Evolutionary conservation across 2,888 invertebrate species (phyloP).

Genomic region (Eupithecia pulchellata): DNA sequence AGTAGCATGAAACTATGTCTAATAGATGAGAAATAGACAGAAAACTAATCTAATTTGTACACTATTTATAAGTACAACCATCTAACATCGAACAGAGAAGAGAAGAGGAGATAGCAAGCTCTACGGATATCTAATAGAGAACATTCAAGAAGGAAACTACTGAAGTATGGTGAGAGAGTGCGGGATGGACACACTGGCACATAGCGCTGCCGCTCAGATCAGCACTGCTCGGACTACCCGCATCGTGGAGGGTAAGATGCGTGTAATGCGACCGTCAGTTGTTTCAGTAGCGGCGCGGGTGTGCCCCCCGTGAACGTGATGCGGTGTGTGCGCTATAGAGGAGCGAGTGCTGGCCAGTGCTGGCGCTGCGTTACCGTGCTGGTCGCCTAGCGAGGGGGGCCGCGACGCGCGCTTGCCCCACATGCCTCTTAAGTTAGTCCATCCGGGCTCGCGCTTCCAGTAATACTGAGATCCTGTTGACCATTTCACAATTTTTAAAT

Average conservation of each 20-base stretch:
- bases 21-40: conserved; percentile 18
- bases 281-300: not conserved
- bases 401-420: conserved; percentile 88
- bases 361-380: conserved; percentile 66
- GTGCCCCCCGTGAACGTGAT: conserved; percentile 1
- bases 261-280: not conserved
- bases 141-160: conserved; percentile 40
- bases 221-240: not conserved
- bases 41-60: conserved; percentile 25
- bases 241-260: conserved; percentile 10
- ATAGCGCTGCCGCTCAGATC: not conserved
- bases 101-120: too few relatives aligned
- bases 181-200: conserved; percentile 23
- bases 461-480: conserved; percentile 86
- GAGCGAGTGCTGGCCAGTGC: conserved; percentile 29
- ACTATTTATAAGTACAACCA: conserved; percentile 37
- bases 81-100: conserved; percentile 43
- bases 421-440: conserved; percentile 92
- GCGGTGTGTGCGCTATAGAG: conserved; percentile 41
- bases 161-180: conserved; percentile 36
- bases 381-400: conserved; percentile 57
- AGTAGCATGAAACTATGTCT: conserved; percentile 17
- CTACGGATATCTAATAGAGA: too few relatives aligned
- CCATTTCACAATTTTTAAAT: conserved; percentile 45
- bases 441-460: conserved; percentile 91